A percentile compares a stretch with the other conserved stretches of the same genome.
phyloP scores from a whole-genome alignment of 2,113 vertebrate genomes.

The Campylomormyrus numenius region DNA sequence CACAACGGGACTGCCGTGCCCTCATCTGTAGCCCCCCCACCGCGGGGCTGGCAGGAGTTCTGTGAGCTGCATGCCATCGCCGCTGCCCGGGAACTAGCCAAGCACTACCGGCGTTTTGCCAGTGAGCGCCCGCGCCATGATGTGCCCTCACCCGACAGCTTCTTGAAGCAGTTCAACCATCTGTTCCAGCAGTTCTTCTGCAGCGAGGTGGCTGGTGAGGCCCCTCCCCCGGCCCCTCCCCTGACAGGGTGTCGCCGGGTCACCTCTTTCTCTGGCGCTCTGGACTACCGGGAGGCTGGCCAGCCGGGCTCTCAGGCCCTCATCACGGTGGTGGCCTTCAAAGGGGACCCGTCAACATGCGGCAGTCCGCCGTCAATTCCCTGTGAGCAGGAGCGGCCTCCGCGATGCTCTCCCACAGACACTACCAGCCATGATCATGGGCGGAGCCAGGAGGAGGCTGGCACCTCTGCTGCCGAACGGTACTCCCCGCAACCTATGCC shows the following conservation, averaged over 20 bases:
- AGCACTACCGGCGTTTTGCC: conserved; percentile 83
- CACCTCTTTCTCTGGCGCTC: conserved; percentile 59
- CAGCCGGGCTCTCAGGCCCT: conserved; percentile 47
- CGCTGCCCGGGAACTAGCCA: conserved; percentile 80
- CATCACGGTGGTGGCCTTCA: conserved; percentile 47
- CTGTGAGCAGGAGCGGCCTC: conserved; percentile 53
- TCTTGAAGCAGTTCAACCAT: conserved; percentile 83
- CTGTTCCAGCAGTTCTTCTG: conserved; percentile 92
- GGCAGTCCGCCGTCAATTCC: neutral
- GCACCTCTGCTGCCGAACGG: conserved; percentile 37
- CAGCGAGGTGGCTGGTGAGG: conserved; percentile 76
- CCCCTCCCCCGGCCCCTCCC: conserved; percentile 40
- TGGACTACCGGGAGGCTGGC: conserved; percentile 82
- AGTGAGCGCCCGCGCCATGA: conserved; percentile 75
- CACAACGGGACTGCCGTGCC: conserved; percentile 62
- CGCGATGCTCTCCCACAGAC: conserved; percentile 42
- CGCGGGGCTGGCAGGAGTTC: conserved; percentile 90
- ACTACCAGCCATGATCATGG: conserved; percentile 30
- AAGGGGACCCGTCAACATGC: conserved; percentile 45
- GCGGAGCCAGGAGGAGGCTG: conserved; percentile 72
- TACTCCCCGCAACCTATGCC: conserved; percentile 37
- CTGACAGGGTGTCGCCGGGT: conserved; percentile 55
- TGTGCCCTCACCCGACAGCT: conserved; percentile 76
- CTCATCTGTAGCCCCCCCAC: conserved; percentile 40
- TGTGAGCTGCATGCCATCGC: conserved; percentile 88